These are phyloP conservation scores for Tenthredo notha DNA, from an alignment of 2,888 invertebrate genomes.

Conservation along the genomic window DNA sequence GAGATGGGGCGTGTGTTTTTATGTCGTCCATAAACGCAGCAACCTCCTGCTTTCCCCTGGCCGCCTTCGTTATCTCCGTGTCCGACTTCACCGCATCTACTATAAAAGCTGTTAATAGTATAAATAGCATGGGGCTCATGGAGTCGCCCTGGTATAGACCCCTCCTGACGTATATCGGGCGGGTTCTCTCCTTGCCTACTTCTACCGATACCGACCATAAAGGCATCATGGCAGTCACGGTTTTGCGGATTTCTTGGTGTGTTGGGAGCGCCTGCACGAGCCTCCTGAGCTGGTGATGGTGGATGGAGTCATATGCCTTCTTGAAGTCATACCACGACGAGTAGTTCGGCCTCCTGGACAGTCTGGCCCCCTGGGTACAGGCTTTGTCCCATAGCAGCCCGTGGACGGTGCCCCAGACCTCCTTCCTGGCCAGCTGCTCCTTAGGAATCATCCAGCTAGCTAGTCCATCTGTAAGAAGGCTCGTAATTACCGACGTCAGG, in stretches of 20 bases:
- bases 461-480: no score
- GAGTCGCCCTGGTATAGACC: slow-evolving; percentile 57
- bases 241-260: background rate
- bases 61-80: no score
- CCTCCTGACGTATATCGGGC: slow-evolving; percentile 34
- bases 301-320: slow-evolving; percentile 54
- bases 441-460: slow-evolving; percentile 53
- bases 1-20: slow-evolving; percentile 50
- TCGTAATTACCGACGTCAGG: no score
- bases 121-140: slow-evolving; percentile 58
- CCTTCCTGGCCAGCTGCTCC: slow-evolving; percentile 35
- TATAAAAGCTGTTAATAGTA: slow-evolving; percentile 56
- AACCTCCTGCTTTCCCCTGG: slow-evolving; percentile 11
- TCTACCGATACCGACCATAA: slow-evolving; percentile 10
- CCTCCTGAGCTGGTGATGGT: slow-evolving; percentile 51
- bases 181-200: background rate
- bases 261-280: slow-evolving; percentile 40
- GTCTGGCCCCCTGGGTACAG: slow-evolving; percentile 56
- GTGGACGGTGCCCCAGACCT: slow-evolving; percentile 63
- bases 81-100: background rate
- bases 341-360: slow-evolving; percentile 52
- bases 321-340: slow-evolving; percentile 61
- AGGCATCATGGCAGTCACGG: no score
- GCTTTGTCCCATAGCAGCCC: slow-evolving; percentile 62
- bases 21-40: slow-evolving; percentile 60